Evolutionary conservation across 2,113 vertebrate species (phyloP).

Genomic region (Pachypanchax playfairii): DNA sequence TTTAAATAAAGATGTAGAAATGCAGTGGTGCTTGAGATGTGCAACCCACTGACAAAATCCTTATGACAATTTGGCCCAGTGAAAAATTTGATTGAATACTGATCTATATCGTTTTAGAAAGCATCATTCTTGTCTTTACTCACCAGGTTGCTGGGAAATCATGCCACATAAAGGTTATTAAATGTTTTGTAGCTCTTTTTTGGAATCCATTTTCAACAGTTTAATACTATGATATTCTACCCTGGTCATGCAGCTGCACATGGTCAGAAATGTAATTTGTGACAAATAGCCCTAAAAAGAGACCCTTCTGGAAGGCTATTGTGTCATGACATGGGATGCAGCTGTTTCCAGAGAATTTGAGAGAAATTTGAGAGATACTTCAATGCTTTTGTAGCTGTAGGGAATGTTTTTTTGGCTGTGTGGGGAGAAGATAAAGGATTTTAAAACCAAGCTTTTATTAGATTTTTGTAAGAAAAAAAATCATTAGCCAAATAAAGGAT

Average conservation of each 20-base stretch:
- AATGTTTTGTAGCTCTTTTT: background rate
- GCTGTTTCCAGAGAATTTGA: background rate
- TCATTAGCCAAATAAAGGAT: too few relatives aligned
- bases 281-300: conserved; percentile 22
- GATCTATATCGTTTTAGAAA: too few relatives aligned
- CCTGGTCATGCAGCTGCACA: background rate
- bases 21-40: too few relatives aligned
- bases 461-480: too few relatives aligned
- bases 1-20: too few relatives aligned
- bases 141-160: background rate
- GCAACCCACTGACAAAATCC: too few relatives aligned
- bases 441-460: too few relatives aligned
- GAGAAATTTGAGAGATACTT: background rate
- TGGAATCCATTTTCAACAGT: background rate
- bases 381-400: background rate
- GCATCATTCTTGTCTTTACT: background rate
- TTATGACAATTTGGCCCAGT: too few relatives aligned
- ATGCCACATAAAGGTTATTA: background rate
- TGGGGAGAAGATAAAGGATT: too few relatives aligned
- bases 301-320: background rate
- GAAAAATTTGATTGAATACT: too few relatives aligned
- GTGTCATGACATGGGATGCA: conserved; percentile 6
- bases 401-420: too few relatives aligned
- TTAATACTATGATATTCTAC: background rate
- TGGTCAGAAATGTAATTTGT: background rate